Evolutionary conservation across 2,888 invertebrate genomes (phyloP), one percentile per base, ranked within the genome.

Genomic region (Phragmatobia fuliginosa): DNA sequence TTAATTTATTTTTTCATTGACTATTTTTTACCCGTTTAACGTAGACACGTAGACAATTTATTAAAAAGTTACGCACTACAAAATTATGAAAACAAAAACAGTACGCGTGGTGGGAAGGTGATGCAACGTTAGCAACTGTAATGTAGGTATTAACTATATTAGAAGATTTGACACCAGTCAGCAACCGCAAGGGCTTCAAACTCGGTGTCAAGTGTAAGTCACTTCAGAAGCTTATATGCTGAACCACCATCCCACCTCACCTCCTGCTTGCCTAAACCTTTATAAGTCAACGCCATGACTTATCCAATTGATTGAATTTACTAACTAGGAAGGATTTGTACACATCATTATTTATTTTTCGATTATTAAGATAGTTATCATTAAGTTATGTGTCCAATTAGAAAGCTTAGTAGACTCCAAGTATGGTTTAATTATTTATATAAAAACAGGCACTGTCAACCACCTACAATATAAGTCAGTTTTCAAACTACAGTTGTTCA

Each of bases 381-480:
- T 56, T 6, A 62, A 25, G n/a, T 49, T 32, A 63, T 36, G 62
- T 69, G 52, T 67, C n/a, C n/a, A 64, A 74, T 73, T 68, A 63
- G 49, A 66, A 71, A 68, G 66, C 45, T 28, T 63, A 72, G 32
- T 73, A 58, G 38, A 61, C 68, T 68, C 32, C 66, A 70, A 73
- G 65, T 72, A 71, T 38, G 71, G 69, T 73, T 76, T 60, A 49
- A 36, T 63, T 60, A 72, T 67, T 67, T 72, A 70, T 68, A 75
- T 63, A 76, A 80, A 80, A 78, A 81, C 83, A 85, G 86, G 86
- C 85, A 85, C 85, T 84, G 83, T 82, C 75, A 79, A 82, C 81
- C 81, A 80, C 77, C 72, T 66, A 74, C 75, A 74, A 67, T 74
- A 76, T 63, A 66, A 66, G 49, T 73, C 62, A 70, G 52, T 71